Percentiles rank a stretch among this genome's conserved stretches.
These are phyloP conservation scores for Aix galericulata DNA, from an alignment of 2,113 vertebrate genomes.

Conservation along the genomic window DNA sequence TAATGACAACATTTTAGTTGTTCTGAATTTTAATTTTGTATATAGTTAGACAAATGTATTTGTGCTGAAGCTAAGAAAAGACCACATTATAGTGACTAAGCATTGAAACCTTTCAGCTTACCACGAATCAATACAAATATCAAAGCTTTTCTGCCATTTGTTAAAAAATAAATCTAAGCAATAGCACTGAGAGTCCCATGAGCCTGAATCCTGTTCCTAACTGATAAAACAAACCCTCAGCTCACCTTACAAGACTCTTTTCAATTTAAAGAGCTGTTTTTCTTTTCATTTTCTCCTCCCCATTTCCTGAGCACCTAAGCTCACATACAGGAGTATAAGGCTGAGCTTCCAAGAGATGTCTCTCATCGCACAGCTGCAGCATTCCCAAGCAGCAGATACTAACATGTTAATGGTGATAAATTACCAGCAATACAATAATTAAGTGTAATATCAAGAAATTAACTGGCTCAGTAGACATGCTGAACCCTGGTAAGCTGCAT, in stretches of 20 bases:
- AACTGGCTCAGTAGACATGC: neutral
- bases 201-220: neutral
- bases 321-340: neutral
- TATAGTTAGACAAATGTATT: neutral
- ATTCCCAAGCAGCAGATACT: neutral
- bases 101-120: neutral
- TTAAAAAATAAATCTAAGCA: conserved; percentile 5
- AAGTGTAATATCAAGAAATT: neutral
- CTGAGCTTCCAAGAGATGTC: neutral
- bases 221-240: neutral
- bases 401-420: neutral
- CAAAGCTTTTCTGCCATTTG: neutral
- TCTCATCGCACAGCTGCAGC: neutral
- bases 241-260: neutral
- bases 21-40: neutral
- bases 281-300: neutral
- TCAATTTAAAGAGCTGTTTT: neutral
- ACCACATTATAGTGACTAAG: neutral
- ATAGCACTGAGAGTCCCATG: neutral
- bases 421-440: neutral
- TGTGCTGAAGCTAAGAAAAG: neutral
- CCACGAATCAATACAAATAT: neutral
- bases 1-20: neutral
- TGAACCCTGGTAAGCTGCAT: neutral
- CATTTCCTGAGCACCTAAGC: fast-evolving